These are phyloP conservation scores for Blera fallax DNA, from an alignment of 2,888 invertebrate species.

Conservation along the genomic window DNA sequence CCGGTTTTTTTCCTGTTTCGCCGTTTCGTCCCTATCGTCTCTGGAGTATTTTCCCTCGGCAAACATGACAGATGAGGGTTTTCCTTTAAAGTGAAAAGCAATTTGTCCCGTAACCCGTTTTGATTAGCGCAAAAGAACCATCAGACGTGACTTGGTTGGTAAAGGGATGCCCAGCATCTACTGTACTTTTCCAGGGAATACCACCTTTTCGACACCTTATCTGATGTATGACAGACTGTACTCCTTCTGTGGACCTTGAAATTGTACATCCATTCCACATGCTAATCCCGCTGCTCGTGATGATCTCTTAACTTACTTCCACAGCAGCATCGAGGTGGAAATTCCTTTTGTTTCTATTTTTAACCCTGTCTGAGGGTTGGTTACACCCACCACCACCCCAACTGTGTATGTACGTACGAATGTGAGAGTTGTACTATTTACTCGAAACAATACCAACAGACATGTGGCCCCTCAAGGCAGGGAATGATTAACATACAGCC, in stretches of 20 bases:
- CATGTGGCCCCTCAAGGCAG: constrained; percentile 27
- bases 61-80: constrained; percentile 6
- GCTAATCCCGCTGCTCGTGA: constrained; percentile 10
- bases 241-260: neutral
- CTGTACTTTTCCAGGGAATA: neutral
- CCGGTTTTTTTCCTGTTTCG: neutral
- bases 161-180: neutral
- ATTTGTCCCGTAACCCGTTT: constrained; percentile 33
- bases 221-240: neutral
- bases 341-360: constrained; percentile 29
- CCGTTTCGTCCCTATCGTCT: too few relatives aligned
- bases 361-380: constrained; percentile 30
- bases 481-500: constrained; percentile 38
- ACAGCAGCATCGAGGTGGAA: neutral
- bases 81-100: constrained; percentile 15
- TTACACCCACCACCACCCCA: neutral
- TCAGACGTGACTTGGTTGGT: constrained; percentile 35
- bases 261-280: neutral
- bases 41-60: neutral
- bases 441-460: constrained; percentile 35
- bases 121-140: constrained; percentile 30
- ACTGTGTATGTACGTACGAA: neutral
- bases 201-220: neutral
- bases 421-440: neutral
- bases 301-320: constrained; percentile 45